Evolutionary conservation across 1,140 invertebrate species (phyloP), one percentile per base, ranked within the genome.

Genomic region (Geopemphigus sp.): DNA sequence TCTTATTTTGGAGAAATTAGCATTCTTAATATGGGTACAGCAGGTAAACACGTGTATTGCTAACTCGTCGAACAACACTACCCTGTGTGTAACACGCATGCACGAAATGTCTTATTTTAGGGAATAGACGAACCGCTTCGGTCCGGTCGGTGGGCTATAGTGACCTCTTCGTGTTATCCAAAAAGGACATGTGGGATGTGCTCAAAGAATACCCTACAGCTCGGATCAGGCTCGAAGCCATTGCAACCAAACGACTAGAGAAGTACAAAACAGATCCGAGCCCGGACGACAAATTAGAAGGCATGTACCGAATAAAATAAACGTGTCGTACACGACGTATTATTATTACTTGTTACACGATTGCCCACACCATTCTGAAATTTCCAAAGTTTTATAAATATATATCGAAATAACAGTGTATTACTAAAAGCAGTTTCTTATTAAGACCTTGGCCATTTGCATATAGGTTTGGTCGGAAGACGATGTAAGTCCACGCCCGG

Each of bases 1-100:
- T 97, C 95, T 86, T 99, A 99, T 91, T 99, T 99, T 88, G 98
- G 98, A 83, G 98, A 99, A 90, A 98, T 99, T 88, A 97, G 95
- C 89, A 98, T 99, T 88, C 91, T 99, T 86, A 99, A 99, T 90
- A 99, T 99, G 96, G 97, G 97, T 87, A 98, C 95, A 85, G 96
- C 96, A 91, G 97, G 94, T 95, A 93, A 39, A 39, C n/a, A n/a
- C 8, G 32, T 39, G 32, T 39, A 8, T 39, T 39, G 8, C 32
- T 39, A 39, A 8, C 32, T 39, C 32, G 32, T 39, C 8, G 3
- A 39, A 39, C 32, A 39, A 39, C 8, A 39, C 32, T 39, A n/a
- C n/a, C n/a, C n/a, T n/a, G n/a, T n/a, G n/a, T n/a, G 32, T 39
- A 39, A 39, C 32, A 39, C 32, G n/a, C n/a, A 39, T 8, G 32